Percentiles rank a stretch among this genome's conserved stretches.
These are phyloP conservation scores for Threskiornis aethiopicus DNA, from an alignment of 2,797 vertebrate genomes.

Conservation along the genomic window DNA sequence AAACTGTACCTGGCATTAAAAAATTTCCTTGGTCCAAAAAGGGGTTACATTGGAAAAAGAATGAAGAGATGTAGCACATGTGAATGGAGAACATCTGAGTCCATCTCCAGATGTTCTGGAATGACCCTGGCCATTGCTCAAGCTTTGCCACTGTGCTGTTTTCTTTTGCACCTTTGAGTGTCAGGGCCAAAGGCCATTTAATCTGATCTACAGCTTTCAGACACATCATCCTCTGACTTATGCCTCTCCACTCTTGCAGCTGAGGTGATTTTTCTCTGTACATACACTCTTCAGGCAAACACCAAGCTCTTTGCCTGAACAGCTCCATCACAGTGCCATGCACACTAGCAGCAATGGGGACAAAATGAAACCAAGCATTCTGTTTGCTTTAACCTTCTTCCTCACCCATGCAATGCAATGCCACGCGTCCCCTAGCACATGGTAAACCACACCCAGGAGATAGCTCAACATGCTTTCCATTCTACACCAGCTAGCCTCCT, in stretches of 20 bases:
- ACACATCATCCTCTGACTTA: background rate
- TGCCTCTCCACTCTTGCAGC: background rate
- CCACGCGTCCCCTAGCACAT: rapidly evolving
- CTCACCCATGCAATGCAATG: background rate
- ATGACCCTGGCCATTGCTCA: background rate
- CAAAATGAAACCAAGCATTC: rapidly evolving
- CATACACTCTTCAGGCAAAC: too few species aligned
- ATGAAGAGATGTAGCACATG: background rate
- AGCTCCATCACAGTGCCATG: background rate
- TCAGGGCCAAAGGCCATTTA: background rate
- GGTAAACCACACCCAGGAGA: background rate
- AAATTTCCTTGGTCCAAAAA: background rate
- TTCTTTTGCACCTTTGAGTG: background rate
- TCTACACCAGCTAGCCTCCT: background rate
- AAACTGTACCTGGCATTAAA: background rate
- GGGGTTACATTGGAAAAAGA: background rate
- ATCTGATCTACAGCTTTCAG: background rate
- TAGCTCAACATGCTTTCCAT: background rate
- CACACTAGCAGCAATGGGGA: rapidly evolving
- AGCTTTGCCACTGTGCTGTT: background rate
- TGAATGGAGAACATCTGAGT: background rate
- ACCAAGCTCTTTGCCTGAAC: background rate
- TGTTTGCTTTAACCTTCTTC: background rate
- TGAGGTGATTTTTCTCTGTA: background rate
- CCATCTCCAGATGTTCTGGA: background rate